Evolutionary conservation across 1,140 invertebrate species (phyloP).

Genomic region (Geopemphigus sp.): DNA sequence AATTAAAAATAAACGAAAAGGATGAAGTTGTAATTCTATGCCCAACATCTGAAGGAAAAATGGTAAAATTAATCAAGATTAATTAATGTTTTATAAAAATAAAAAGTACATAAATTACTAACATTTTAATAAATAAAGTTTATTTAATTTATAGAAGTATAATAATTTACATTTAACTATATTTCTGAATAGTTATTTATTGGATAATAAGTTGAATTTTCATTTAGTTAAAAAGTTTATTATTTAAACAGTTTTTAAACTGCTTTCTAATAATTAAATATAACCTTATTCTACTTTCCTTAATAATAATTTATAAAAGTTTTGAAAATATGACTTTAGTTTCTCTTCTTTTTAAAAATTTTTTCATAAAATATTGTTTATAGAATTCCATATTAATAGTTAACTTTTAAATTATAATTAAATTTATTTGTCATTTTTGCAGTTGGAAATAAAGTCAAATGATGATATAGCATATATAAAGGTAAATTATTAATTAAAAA

Average conservation of each 20-base stretch:
- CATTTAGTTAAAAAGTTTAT: too few species aligned
- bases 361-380: too few species aligned
- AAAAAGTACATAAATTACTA: too few species aligned
- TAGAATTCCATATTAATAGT: too few species aligned
- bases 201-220: too few species aligned
- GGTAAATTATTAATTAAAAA: neutral
- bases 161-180: neutral
- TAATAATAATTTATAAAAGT: too few species aligned
- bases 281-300: too few species aligned
- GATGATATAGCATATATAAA: constrained; percentile 20
- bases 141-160: neutral
- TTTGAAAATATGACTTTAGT: too few species aligned
- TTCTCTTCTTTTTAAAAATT: too few species aligned
- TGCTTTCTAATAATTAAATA: neutral
- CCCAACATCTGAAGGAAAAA: constrained; percentile 23
- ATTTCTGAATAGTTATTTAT: neutral
- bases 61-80: neutral
- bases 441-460: neutral
- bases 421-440: neutral
- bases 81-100: too few species aligned
- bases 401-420: neutral
- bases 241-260: too few species aligned
- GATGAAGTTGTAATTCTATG: constrained; percentile 7
- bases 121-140: neutral
- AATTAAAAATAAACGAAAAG: neutral